phyloP scores from a whole-genome alignment of 2,888 invertebrate genomes.

The Amphipyra berbera region DNA sequence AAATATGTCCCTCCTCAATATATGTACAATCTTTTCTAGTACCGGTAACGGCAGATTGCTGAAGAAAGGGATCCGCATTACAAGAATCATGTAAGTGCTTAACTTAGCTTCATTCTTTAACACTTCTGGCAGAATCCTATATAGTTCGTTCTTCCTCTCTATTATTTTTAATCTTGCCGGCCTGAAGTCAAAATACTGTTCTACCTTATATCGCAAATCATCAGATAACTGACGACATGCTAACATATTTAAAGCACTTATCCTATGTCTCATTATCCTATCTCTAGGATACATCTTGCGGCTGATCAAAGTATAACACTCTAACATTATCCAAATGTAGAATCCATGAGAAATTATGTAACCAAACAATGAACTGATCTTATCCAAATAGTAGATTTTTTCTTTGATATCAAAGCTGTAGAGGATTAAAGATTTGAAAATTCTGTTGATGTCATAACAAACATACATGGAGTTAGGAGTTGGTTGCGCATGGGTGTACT shows the following conservation, averaged over 20 bases:
- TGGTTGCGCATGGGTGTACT: not conserved
- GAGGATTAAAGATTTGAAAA: constrained; percentile 61
- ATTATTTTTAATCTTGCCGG: constrained; percentile 15
- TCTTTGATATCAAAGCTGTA: constrained; percentile 55
- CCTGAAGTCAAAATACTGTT: constrained; percentile 36
- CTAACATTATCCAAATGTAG: constrained; percentile 61
- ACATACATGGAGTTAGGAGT: constrained; percentile 24
- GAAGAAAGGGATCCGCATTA: constrained; percentile 39
- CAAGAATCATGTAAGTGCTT: constrained; percentile 22
- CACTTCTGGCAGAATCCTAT: constrained; percentile 28
- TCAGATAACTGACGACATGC: constrained; percentile 35
- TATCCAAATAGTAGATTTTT: constrained; percentile 51
- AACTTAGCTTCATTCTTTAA: constrained; percentile 36
- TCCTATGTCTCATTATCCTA: not conserved
- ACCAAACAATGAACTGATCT: constrained; percentile 51
- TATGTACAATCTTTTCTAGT: constrained; percentile 28
- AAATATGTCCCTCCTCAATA: constrained; percentile 38
- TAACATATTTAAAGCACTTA: constrained; percentile 8
- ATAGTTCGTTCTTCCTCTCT: constrained; percentile 34
- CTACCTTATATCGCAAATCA: constrained; percentile 30
- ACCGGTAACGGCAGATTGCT: constrained; percentile 28
- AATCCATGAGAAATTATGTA: constrained; percentile 60
- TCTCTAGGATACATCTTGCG: constrained; percentile 37
- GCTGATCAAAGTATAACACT: constrained; percentile 57
- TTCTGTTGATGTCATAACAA: constrained; percentile 52